Conservation (phyloP, 64 coral and sea anemone species). For the Montipora cactus region DNA sequence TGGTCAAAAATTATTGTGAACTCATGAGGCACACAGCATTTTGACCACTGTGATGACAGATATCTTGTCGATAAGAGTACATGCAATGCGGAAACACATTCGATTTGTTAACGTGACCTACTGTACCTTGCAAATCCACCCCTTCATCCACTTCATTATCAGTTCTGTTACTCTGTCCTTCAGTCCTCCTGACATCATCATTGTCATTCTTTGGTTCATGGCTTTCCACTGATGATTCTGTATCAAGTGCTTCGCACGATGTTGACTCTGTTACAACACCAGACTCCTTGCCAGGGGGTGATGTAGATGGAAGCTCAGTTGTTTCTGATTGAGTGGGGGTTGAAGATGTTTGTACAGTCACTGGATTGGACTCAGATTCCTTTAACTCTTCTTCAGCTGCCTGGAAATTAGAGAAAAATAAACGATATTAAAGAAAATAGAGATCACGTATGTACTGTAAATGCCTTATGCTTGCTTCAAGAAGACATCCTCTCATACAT, state of each 20-base stretch:
- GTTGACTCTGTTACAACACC: not conserved
- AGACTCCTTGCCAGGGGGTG: constrained; percentile 13
- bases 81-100: too few relatives aligned
- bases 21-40: too few relatives aligned
- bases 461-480: too few relatives aligned
- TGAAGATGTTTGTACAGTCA: constrained; percentile 26
- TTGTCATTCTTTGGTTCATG: constrained; percentile 58
- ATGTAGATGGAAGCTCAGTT: constrained; percentile 4
- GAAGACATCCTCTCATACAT: too few relatives aligned
- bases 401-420: constrained; percentile 32
- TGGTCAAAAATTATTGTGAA: too few relatives aligned
- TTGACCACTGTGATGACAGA: too few relatives aligned
- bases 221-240: constrained; percentile 7
- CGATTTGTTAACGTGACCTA: too few relatives aligned
- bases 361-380: constrained; percentile 47
- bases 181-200: not conserved
- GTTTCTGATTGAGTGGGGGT: constrained; percentile 59
- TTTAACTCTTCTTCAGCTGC: constrained; percentile 79
- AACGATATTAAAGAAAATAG: not conserved
- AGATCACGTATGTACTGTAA: too few relatives aligned
- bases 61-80: too few relatives aligned
- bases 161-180: not conserved
- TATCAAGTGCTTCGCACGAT: constrained; percentile 16
- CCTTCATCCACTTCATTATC: constrained; percentile 92
- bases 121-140: constrained; percentile 94